Conservation (phyloP, 2,797 vertebrate genomes). For the Novumbra hubbsi region DNA sequence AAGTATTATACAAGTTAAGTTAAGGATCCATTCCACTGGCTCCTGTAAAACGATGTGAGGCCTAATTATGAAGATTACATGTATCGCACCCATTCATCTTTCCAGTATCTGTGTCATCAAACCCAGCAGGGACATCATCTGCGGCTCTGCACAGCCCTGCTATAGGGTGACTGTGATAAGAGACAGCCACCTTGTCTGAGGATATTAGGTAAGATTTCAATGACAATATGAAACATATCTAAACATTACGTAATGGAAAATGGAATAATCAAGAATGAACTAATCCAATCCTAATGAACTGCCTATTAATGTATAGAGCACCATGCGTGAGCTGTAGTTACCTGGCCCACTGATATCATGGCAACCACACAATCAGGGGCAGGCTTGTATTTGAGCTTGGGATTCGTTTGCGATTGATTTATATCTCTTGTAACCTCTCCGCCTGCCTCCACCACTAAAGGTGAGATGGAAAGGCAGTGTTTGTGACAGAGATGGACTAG, state of each 20-base stretch:
- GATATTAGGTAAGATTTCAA: background rate
- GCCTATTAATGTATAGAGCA: background rate
- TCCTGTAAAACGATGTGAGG: slow-evolving; percentile 40
- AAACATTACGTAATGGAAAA: background rate
- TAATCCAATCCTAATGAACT: background rate
- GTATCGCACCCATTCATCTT: slow-evolving; percentile 41
- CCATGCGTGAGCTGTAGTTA: slow-evolving; percentile 7
- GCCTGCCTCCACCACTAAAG: slow-evolving; percentile 60
- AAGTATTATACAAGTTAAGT: slow-evolving; percentile 27
- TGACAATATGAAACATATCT: background rate
- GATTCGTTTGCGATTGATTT: slow-evolving; percentile 66
- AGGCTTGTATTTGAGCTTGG: slow-evolving; percentile 29
- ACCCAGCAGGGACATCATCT: background rate
- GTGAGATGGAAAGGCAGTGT: slow-evolving; percentile 62
- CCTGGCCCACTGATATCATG: slow-evolving; percentile 50
- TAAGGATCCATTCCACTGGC: slow-evolving; percentile 46
- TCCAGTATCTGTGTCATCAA: slow-evolving; percentile 49
- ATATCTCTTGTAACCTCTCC: slow-evolving; percentile 66
- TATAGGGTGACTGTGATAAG: background rate
- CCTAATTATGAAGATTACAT: slow-evolving; percentile 55
- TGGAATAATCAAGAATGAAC: background rate
- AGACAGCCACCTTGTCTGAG: background rate
- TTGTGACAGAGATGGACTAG: slow-evolving; percentile 72
- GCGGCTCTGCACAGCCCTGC: background rate
- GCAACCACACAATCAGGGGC: slow-evolving; percentile 57